phyloP scores from a whole-genome alignment of 2,888 invertebrate species.

The Chirona hameri region DNA sequence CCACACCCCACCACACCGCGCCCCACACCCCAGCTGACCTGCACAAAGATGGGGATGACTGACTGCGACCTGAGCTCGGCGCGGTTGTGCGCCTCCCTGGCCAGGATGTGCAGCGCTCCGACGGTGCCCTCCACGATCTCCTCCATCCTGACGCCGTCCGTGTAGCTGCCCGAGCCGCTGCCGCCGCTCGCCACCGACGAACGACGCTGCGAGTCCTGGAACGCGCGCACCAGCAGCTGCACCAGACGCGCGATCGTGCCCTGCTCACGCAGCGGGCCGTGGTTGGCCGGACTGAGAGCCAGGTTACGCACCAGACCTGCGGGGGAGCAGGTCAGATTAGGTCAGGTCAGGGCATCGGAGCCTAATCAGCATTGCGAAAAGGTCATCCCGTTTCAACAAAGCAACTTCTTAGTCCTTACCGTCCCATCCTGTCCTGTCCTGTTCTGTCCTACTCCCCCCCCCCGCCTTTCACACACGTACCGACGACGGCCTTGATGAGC shows the following conservation, averaged over 20 bases:
- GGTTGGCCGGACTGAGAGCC: constrained; percentile 93
- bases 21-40: constrained; percentile 49
- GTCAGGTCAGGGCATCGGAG: not conserved
- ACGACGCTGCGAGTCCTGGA: constrained; percentile 55
- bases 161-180: constrained; percentile 63
- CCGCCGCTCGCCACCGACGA: constrained; percentile 45
- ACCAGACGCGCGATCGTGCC: constrained; percentile 93
- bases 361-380: too few relatives aligned
- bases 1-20: not conserved
- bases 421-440: not conserved
- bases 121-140: constrained; percentile 98
- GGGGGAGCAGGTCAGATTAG: not conserved
- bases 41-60: constrained; percentile 94
- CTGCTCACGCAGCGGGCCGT: constrained; percentile 87
- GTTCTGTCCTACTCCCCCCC: not conserved
- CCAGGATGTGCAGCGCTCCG: constrained; percentile 94
- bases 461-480: not conserved
- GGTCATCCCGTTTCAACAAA: too few relatives aligned
- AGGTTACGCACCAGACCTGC: constrained; percentile 96
- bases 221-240: constrained; percentile 85
- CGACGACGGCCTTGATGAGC: constrained; percentile 66
- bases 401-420: too few relatives aligned
- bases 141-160: constrained; percentile 97
- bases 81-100: constrained; percentile 87
- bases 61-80: constrained; percentile 86